These are phyloP conservation scores for Alauda arvensis DNA, from an alignment of 2,797 vertebrate genomes.

Conservation along the genomic window DNA sequence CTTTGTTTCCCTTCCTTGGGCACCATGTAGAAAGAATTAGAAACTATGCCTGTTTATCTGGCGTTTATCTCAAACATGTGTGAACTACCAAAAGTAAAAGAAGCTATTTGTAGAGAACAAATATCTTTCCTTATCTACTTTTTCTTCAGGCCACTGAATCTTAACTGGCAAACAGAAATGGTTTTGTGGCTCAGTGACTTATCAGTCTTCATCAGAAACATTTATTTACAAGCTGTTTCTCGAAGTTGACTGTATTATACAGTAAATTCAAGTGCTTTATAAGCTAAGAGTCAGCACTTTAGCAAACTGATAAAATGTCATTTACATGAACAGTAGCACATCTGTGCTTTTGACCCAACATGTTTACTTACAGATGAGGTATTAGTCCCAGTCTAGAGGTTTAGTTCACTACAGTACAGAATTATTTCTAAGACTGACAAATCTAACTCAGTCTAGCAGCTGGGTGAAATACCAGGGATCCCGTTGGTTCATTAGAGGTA, in stretches of 20 bases:
- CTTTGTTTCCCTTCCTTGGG: background rate
- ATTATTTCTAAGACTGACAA: background rate
- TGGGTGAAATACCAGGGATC: background rate
- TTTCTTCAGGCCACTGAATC: slow-evolving; percentile 28
- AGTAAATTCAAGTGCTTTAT: slow-evolving; percentile 31
- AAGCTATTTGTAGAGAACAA: slow-evolving; percentile 30
- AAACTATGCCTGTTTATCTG: background rate
- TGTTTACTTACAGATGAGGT: background rate
- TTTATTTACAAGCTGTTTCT: slow-evolving; percentile 55
- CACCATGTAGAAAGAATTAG: background rate
- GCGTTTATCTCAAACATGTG: background rate
- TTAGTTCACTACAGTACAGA: background rate
- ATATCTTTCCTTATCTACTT: slow-evolving; percentile 32
- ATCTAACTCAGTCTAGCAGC: background rate
- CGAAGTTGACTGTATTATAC: background rate
- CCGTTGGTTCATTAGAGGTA: background rate
- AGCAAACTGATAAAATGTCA: slow-evolving; percentile 44
- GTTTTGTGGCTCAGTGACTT: slow-evolving; percentile 36
- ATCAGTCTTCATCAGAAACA: slow-evolving; percentile 42
- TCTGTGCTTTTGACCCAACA: slow-evolving; percentile 6
- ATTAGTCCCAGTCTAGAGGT: background rate
- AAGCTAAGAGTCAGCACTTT: slow-evolving; percentile 36
- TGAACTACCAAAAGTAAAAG: background rate
- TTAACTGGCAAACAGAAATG: slow-evolving; percentile 41
- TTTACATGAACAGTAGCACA: slow-evolving; percentile 35